Base-by-base conservation (phyloP, 2,797 vertebrate species). In the Micropoecilia bifurca region DNA sequence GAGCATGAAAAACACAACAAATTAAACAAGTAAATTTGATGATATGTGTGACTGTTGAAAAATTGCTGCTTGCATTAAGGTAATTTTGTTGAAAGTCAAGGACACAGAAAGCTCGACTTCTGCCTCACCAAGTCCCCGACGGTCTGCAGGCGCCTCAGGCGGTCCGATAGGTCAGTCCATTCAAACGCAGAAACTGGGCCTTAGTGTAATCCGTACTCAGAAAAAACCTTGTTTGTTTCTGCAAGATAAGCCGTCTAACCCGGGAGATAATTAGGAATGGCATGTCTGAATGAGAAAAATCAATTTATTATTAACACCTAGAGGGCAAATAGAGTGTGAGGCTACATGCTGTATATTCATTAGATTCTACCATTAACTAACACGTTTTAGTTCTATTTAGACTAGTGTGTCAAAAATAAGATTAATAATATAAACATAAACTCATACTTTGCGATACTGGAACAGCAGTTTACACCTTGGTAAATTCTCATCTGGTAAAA, bases 141-240 rank as follows among this genome's bases (percentile, higher is more conserved):
- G 71, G 84, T 74, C 72, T 82, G 63, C 84, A 80, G 78, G 77
- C 33, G 88, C 89, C 89, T 84, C 83, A 0, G 88, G 90, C 87
- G 83, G 78, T 20, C 16, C 46, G 12, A 87, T 88, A 92, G 85
- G 90, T 90, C 89, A 78, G 0, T 25, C 16, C 74, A 72, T 85
- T 89, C 68, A 83, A 80, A 88, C 71, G 80, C 69, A 66, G 63
- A 78, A 68, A 85, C 14, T 61, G 73, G n/a, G 46, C 53, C 61
- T 75, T 10, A 0, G 74, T 74, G 87, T 88, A 74, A 83, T 81
- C 76, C 71, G 14, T 73, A n/a, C 61, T 74, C 2, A 45, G 55
- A 79, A 80, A 84, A 83, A 59, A 81, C 13, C 69, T 45, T 73
- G 74, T 77, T 87, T 80, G 80, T 73, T 73, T 80, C 47, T 75